Base-by-base conservation (phyloP, 2,797 vertebrate genomes). In the Gouania willdenowi region DNA sequence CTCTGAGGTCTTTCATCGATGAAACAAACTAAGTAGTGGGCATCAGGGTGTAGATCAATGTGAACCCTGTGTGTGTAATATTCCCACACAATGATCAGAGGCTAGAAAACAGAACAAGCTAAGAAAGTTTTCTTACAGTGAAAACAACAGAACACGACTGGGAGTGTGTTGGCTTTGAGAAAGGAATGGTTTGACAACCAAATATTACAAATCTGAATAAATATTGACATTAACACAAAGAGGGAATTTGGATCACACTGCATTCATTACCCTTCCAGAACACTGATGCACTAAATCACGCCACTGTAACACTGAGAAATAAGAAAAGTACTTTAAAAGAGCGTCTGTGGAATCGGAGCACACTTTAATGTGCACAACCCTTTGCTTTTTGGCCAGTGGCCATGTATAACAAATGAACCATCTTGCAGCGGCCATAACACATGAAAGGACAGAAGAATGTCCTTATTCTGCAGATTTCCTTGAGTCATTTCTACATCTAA, bases 21-120 rank as follows among this genome's bases (percentile, higher is more conserved):
- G 23, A 38, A 15, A 41, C 57, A 56, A 58, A 74, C 47, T 71
- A 56, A 62, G 53, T 64, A 63, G 66, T 75, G 56, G 62, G 12
- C 46, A 62, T 72, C 57, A 33, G 48, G 48, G 13, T 4, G 23
- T 56, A 43, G 44, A 48, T 29, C 31, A 59, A 50, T 67, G 57
- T 59, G 43, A 67, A 32, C 72, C 47, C 62, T 8, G 24, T 15
- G 28, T 14, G 4, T 39, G 57, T 42, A 26, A 26, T 21, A 53
- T 67, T 47, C 42, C 40, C 30, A n/a, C 49, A 26, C n/a, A 32
- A 43, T 64, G 46, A 51, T 49, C 20, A 34, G 40, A 50, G 37
- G 49, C n/a, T 53, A n/a, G n/a, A n/a, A n/a, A n/a, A n/a, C n/a
- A n/a, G n/a, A n/a, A n/a, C n/a, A n/a, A n/a, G n/a, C n/a, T n/a